A percentile compares a stretch with the other conserved stretches of the same genome.
These are phyloP conservation scores for Phaethornis superciliosus DNA, from an alignment of 2,113 vertebrate species.

Conservation along the genomic window DNA sequence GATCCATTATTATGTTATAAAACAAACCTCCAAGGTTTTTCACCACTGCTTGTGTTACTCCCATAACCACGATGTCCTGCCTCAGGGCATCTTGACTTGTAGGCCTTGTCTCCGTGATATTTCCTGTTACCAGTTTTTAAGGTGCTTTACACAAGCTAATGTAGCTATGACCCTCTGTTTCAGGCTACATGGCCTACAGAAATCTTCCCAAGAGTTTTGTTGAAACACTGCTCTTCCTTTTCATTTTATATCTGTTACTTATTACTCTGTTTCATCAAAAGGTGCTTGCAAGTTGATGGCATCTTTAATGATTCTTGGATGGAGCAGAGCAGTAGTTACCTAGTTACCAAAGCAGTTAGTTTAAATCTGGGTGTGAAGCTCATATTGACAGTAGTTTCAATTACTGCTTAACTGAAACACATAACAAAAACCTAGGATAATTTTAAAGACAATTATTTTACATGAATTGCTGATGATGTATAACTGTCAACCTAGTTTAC, in stretches of 20 bases:
- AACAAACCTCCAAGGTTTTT: neutral
- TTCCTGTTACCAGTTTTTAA: accelerated
- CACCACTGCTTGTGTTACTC: accelerated
- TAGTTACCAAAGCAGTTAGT: neutral
- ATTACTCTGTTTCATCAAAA: neutral
- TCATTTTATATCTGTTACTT: neutral
- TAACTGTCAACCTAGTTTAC: neutral
- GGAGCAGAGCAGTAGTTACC: neutral
- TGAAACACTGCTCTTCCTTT: neutral
- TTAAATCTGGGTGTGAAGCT: neutral
- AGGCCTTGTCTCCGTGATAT: neutral
- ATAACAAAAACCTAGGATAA: neutral
- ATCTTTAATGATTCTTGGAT: neutral
- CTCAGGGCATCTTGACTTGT: neutral
- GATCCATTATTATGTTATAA: neutral
- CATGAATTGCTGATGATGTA: neutral
- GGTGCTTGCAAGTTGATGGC: neutral
- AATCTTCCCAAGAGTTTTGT: neutral
- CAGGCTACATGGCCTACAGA: neutral
- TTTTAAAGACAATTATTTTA: slow-evolving; percentile 3
- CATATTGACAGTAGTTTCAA: neutral
- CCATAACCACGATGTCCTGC: neutral
- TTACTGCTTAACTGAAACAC: neutral
- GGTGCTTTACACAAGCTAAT: neutral
- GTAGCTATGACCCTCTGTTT: neutral